phyloP scores from a whole-genome alignment of 2,797 vertebrate species.

The Cuniculus paca region DNA sequence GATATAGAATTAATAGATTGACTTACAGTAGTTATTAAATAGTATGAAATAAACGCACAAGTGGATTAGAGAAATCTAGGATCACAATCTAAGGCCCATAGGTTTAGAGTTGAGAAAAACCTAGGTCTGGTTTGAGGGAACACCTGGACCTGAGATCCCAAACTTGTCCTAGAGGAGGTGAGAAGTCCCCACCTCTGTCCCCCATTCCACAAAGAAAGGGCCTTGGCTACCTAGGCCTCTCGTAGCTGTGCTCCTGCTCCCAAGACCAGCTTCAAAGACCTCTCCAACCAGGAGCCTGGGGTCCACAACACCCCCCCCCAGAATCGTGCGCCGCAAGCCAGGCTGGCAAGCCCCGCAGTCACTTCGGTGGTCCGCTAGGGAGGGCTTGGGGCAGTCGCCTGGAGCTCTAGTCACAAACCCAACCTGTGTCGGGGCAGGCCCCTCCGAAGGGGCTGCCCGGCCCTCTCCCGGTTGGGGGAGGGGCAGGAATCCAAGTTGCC shows the following conservation, averaged over 20 bases:
- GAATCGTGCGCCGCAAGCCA: not conserved
- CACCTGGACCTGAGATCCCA: not conserved
- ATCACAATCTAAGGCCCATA: not conserved
- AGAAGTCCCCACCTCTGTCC: not conserved
- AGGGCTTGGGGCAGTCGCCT: too few relatives aligned
- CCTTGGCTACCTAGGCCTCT: not conserved
- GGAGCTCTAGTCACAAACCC: not conserved
- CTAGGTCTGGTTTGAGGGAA: not conserved
- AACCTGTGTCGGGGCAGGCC: fast-evolving
- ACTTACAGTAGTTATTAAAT: not conserved
- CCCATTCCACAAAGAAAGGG: not conserved
- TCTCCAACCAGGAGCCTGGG: not conserved
- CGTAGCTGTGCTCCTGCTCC: not conserved
- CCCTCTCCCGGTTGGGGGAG: fast-evolving
- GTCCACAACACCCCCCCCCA: not conserved
- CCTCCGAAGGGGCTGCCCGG: fast-evolving
- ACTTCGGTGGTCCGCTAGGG: not conserved
- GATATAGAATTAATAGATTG: not conserved
- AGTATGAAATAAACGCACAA: not conserved
- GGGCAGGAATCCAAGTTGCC: slow-evolving; percentile 58
- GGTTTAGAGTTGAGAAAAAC: not conserved
- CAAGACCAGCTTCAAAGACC: not conserved
- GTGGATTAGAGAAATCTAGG: not conserved
- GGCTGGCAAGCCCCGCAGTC: not conserved
- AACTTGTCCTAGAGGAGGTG: not conserved